Percentiles rank a stretch among this genome's conserved stretches.
Evolutionary conservation across 1,140 invertebrate genomes (phyloP).

Genomic region (Diplogasteroides magnus): DNA sequence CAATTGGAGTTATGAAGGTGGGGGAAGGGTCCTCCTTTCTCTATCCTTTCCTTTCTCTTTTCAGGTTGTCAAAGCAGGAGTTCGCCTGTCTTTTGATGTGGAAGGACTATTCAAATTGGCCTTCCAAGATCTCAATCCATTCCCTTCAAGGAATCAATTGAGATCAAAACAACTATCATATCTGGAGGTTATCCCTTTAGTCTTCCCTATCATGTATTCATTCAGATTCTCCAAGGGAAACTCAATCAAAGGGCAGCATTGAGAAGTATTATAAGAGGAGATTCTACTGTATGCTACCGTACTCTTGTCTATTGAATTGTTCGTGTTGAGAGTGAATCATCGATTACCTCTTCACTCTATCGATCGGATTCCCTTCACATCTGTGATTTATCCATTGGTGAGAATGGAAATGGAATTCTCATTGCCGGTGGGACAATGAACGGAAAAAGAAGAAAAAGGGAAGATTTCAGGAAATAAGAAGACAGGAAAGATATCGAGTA

Average conservation of each 20-base stretch:
- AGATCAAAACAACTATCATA: conserved; percentile 58
- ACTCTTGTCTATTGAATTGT: conserved; percentile 3
- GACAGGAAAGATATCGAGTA: conserved; percentile 24
- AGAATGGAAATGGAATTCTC: conserved; percentile 28
- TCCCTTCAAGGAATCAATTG: conserved; percentile 58
- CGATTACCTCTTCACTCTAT: too few relatives aligned
- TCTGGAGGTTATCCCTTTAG: conserved; percentile 48
- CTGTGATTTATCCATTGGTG: conserved; percentile 43
- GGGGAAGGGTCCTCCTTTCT: background rate
- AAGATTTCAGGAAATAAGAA: background rate
- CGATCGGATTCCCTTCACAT: background rate
- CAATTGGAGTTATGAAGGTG: conserved; percentile 60
- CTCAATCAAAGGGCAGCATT: conserved; percentile 56
- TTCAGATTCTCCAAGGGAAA: conserved; percentile 56
- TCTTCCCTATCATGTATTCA: background rate
- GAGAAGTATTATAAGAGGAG: conserved; percentile 34
- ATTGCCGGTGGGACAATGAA: background rate
- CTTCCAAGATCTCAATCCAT: conserved; percentile 57
- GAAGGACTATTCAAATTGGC: background rate
- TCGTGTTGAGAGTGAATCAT: background rate
- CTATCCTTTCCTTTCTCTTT: background rate
- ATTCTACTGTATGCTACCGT: background rate
- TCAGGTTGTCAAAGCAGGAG: background rate
- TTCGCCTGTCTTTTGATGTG: background rate
- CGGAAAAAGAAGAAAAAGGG: too few relatives aligned